phyloP scores from a whole-genome alignment of 2,113 vertebrate species.

The Ovis canadensis region DNA sequence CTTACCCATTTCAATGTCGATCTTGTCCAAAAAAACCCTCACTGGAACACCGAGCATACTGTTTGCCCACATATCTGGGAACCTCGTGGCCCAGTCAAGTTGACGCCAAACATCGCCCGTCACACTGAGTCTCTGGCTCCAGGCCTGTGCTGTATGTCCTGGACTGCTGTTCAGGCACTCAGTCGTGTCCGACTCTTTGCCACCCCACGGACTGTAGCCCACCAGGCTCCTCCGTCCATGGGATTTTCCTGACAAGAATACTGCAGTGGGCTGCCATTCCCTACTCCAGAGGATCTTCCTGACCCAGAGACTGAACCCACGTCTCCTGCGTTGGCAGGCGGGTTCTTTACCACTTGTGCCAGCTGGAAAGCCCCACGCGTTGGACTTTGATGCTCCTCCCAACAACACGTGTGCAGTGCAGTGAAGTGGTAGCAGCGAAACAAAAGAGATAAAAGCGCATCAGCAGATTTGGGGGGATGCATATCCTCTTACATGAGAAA shows the following conservation, averaged over 20 bases:
- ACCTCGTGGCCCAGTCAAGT: not conserved
- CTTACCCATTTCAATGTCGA: not conserved
- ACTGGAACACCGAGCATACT: not conserved
- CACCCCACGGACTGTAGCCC: rapidly evolving
- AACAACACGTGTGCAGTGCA: too few species aligned
- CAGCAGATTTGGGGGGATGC: not conserved
- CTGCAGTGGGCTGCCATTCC: not conserved
- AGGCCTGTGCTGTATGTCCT: not conserved
- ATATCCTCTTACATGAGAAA: not conserved
- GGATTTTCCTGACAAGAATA: not conserved
- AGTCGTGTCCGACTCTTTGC: not conserved
- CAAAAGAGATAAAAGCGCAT: not conserved
- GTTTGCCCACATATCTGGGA: not conserved
- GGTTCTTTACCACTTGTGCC: not conserved
- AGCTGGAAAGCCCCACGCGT: not conserved
- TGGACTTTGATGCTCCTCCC: not conserved
- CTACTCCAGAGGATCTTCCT: not conserved
- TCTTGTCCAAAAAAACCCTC: not conserved
- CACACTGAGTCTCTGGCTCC: not conserved
- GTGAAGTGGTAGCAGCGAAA: not conserved
- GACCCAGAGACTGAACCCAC: not conserved
- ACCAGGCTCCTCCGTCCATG: not conserved
- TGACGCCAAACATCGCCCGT: not conserved
- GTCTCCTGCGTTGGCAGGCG: not conserved
- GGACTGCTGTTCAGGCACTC: not conserved